Evolutionary conservation across 2,888 invertebrate species (phyloP).

Genomic region (Coleophora deauratella): DNA sequence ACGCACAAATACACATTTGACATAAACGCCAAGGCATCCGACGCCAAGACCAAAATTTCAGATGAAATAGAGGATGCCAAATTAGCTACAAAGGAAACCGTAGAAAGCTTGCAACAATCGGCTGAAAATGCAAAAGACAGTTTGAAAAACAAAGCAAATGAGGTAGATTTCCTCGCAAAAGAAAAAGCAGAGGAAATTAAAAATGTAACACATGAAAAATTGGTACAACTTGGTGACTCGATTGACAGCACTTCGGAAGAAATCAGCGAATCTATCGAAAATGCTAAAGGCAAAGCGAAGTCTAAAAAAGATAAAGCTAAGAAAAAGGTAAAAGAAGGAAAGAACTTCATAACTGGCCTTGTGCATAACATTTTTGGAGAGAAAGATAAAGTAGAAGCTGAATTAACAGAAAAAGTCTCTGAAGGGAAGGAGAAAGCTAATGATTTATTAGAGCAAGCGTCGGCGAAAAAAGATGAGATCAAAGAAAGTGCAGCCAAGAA

Average conservation of each 20-base stretch:
- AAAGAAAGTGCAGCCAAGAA: conserved; percentile 37
- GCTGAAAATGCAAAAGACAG: conserved; percentile 38
- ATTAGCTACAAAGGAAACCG: conserved; percentile 51
- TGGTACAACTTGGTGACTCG: conserved; percentile 41
- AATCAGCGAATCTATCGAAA: conserved; percentile 31
- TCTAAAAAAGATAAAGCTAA: conserved; percentile 47
- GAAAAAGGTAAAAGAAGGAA: conserved; percentile 62
- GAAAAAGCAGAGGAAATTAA: conserved; percentile 37
- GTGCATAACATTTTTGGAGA: conserved; percentile 63
- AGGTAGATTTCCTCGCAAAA: conserved; percentile 36
- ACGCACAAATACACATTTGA: conserved; percentile 33
- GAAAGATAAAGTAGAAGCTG: conserved; percentile 59
- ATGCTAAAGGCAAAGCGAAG: conserved; percentile 25
- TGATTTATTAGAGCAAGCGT: conserved; percentile 41
- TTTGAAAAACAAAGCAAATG: conserved; percentile 35
- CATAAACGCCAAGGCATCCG: conserved; percentile 27
- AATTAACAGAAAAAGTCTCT: conserved; percentile 47
- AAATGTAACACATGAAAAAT: conserved; percentile 36
- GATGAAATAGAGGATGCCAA: conserved; percentile 39
- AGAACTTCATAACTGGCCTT: conserved; percentile 58
- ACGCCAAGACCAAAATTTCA: conserved; percentile 31
- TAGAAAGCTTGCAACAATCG: conserved; percentile 42
- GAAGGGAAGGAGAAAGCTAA: conserved; percentile 54
- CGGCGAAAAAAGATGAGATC: conserved; percentile 45
- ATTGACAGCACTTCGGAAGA: conserved; percentile 43